These are phyloP conservation scores for Dallia pectoralis DNA, from an alignment of 2,797 vertebrate species.

Conservation along the genomic window DNA sequence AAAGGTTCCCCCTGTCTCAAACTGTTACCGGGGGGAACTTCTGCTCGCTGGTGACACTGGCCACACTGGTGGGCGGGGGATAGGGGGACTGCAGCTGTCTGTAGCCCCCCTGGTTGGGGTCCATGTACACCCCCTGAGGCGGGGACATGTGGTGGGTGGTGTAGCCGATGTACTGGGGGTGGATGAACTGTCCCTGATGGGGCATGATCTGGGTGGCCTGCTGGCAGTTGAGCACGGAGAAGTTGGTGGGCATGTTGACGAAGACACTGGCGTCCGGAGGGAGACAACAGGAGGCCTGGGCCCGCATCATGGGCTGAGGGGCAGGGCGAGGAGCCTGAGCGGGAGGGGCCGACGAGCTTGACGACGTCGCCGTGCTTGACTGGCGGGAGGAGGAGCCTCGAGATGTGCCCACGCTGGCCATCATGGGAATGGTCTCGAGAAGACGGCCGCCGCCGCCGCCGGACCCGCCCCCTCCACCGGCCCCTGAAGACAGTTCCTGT, in stretches of 20 bases:
- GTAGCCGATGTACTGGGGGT: conserved; percentile 93
- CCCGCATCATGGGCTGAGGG: conserved; percentile 71
- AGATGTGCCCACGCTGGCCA: conserved; percentile 87
- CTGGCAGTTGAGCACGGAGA: conserved; percentile 97
- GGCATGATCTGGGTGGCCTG: conserved; percentile 96
- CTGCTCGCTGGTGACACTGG: conserved; percentile 82
- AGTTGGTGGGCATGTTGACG: conserved; percentile 97
- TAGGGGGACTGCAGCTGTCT: conserved; percentile 91
- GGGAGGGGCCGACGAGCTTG: conserved; percentile 91
- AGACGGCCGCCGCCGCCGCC: conserved; percentile 78
- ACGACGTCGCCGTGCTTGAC: conserved; percentile 95
- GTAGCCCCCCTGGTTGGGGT: conserved; percentile 85
- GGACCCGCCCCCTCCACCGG: conserved; percentile 77
- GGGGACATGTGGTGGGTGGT: conserved; percentile 51
- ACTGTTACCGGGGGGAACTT: conserved; percentile 94
- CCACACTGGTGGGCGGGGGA: conserved; percentile 70
- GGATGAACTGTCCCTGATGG: conserved; percentile 93
- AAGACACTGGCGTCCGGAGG: conserved; percentile 92
- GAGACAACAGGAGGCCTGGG: conserved; percentile 92
- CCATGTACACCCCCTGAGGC: conserved; percentile 53
- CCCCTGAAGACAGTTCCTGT: conserved; percentile 86
- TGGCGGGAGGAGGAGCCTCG: conserved; percentile 93
- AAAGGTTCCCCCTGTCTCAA: conserved; percentile 64
- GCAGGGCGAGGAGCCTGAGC: conserved; percentile 66
- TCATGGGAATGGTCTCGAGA: conserved; percentile 98